phyloP scores from a whole-genome alignment of 2,888 invertebrate species.

The Caenorhabditis afra region DNA sequence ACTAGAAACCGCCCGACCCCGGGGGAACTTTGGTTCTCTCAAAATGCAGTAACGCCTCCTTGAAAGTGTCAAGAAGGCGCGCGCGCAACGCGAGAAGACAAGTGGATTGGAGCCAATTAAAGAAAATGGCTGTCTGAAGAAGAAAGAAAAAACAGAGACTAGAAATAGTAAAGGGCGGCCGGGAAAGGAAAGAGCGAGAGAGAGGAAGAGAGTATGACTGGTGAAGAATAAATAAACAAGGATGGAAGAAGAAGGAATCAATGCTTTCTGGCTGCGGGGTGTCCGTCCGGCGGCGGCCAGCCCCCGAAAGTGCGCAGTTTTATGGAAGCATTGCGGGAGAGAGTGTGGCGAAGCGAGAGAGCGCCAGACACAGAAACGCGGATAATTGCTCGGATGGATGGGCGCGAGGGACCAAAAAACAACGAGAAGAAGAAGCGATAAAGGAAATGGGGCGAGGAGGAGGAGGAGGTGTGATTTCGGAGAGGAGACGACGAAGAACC shows the following conservation, averaged over 20 bases:
- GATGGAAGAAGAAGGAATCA: constrained; percentile 31
- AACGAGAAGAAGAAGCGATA: constrained; percentile 3
- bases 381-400: constrained; percentile 33
- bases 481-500: constrained; percentile 6
- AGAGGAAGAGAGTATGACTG: constrained; percentile 18
- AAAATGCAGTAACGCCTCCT: background rate
- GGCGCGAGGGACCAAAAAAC: constrained; percentile 5
- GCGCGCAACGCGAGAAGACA: background rate
- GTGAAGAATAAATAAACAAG: constrained; percentile 47
- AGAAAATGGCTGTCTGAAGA: background rate
- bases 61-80: constrained; percentile 19
- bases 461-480: constrained; percentile 41
- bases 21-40: background rate
- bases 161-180: too few relatives aligned
- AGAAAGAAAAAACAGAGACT: constrained; percentile 14
- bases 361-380: constrained; percentile 14
- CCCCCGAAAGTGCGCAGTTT: constrained; percentile 46
- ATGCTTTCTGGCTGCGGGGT: constrained; percentile 43
- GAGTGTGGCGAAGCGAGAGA: constrained; percentile 29
- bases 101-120: constrained; percentile 20
- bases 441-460: constrained; percentile 46
- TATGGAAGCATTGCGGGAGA: constrained; percentile 24
- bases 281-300: constrained; percentile 13
- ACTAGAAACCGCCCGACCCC: too few relatives aligned
- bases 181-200: constrained; percentile 7